Percentiles rank a stretch among this genome's conserved stretches.
These are phyloP conservation scores for Hypercompe scribonia DNA, from an alignment of 2,888 invertebrate genomes.

Conservation along the genomic window DNA sequence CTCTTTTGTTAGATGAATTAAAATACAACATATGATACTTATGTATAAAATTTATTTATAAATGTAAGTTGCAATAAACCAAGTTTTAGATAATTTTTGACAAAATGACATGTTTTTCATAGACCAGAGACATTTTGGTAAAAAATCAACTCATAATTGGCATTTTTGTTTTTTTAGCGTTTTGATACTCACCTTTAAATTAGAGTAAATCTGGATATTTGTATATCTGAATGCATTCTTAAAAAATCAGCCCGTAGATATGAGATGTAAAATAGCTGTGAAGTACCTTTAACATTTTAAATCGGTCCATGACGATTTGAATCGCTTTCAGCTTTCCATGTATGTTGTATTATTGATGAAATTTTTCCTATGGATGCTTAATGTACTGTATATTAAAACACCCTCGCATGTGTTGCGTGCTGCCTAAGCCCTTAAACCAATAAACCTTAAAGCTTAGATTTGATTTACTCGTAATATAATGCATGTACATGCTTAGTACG, in stretches of 20 bases:
- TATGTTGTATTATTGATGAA: slow-evolving; percentile 7
- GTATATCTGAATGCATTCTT: background rate
- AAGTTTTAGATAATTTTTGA: background rate
- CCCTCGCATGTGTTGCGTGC: slow-evolving; percentile 47
- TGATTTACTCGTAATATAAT: background rate
- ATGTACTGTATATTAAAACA: slow-evolving; percentile 21
- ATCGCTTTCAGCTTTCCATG: slow-evolving; percentile 13
- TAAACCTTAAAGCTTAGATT: slow-evolving; percentile 2
- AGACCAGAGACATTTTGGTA: background rate
- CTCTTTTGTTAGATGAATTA: background rate
- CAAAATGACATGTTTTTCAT: background rate
- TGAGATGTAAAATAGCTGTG: background rate
- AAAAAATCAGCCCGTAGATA: slow-evolving; percentile 6
- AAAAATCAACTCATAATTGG: background rate
- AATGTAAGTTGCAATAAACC: background rate
- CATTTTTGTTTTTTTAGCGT: background rate
- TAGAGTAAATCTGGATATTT: no score
- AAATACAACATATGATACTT: background rate
- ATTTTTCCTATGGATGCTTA: background rate
- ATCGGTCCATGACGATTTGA: slow-evolving; percentile 6
- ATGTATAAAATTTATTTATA: background rate
- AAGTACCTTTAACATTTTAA: background rate
- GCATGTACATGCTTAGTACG: background rate
- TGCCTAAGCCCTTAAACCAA: slow-evolving; percentile 33
- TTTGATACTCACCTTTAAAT: background rate